Evolutionary conservation across 2,888 invertebrate species (phyloP).

Genomic region (Eurytoma adleriae): DNA sequence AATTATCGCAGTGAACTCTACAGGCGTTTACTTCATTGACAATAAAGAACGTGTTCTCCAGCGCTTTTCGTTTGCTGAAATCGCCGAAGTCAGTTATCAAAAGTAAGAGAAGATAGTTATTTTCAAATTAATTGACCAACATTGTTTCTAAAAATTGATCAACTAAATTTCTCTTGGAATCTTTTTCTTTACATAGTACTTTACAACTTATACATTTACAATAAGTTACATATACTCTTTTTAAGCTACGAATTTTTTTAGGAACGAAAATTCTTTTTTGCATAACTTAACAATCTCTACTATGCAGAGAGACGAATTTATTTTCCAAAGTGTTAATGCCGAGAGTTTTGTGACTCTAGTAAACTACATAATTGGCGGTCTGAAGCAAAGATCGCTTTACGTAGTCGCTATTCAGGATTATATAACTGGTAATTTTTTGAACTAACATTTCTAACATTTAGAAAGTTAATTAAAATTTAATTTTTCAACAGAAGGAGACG

Average conservation of each 20-base stretch:
- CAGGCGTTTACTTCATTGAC: conserved; percentile 94
- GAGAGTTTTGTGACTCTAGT: conserved; percentile 90
- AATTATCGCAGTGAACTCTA: conserved; percentile 94
- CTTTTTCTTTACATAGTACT: background rate
- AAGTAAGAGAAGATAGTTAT: conserved; percentile 66
- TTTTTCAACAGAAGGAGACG: background rate
- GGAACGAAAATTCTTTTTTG: conserved; percentile 78
- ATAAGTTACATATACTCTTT: no score
- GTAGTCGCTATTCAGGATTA: conserved; percentile 86
- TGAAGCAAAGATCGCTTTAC: conserved; percentile 90
- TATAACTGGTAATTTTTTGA: conserved; percentile 75
- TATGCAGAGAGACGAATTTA: conserved; percentile 91
- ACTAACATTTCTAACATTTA: no score
- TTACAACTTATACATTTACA: background rate
- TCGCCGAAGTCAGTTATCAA: conserved; percentile 84
- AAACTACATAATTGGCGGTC: conserved; percentile 89
- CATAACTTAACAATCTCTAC: conserved; percentile 88
- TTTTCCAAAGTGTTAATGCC: conserved; percentile 92
- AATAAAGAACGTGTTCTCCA: conserved; percentile 93
- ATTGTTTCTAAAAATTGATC: background rate
- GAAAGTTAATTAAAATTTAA: no score
- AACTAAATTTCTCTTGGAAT: background rate
- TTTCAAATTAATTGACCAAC: no score
- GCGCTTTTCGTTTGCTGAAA: conserved; percentile 91
- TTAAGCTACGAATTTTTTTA: conserved; percentile 59